Conservation (phyloP, 2,888 invertebrate genomes). For the Colostygia pectinataria region DNA sequence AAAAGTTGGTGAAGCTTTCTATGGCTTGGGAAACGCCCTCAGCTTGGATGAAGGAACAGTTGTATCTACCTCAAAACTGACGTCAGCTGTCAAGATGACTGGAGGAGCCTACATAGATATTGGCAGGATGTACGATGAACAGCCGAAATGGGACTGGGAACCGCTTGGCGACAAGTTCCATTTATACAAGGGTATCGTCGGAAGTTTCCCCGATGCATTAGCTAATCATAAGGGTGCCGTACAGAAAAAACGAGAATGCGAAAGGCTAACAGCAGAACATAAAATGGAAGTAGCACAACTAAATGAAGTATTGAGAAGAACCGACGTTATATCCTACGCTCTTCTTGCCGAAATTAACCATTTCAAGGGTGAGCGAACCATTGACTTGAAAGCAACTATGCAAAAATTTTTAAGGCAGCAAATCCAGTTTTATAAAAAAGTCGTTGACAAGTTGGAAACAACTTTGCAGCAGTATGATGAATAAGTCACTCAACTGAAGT, state of each 20-base stretch:
- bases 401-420: slow-evolving; percentile 94
- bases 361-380: slow-evolving; percentile 93
- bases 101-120: slow-evolving; percentile 95
- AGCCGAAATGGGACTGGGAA: slow-evolving; percentile 95
- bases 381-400: slow-evolving; percentile 93
- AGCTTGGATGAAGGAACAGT: slow-evolving; percentile 89
- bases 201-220: slow-evolving; percentile 94
- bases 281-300: slow-evolving; percentile 92
- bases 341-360: slow-evolving; percentile 97
- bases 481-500: slow-evolving; percentile 43
- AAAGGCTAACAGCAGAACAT: slow-evolving; percentile 89
- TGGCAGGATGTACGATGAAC: slow-evolving; percentile 94
- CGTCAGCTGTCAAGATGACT: slow-evolving; percentile 91
- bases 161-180: slow-evolving; percentile 95
- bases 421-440: slow-evolving; percentile 94
- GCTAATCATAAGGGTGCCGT: slow-evolving; percentile 94
- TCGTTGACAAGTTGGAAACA: slow-evolving; percentile 87
- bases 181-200: slow-evolving; percentile 96
- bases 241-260: slow-evolving; percentile 95
- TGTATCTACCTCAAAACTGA: slow-evolving; percentile 85
- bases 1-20: slow-evolving; percentile 94
- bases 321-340: slow-evolving; percentile 96
- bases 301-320: slow-evolving; percentile 90
- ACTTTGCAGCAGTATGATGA: slow-evolving; percentile 79
- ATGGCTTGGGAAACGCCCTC: slow-evolving; percentile 91